A percentile compares a stretch with the other conserved stretches of the same genome.
These are phyloP conservation scores for Heliconius erato DNA, from an alignment of 2,888 invertebrate species.

Conservation along the genomic window DNA sequence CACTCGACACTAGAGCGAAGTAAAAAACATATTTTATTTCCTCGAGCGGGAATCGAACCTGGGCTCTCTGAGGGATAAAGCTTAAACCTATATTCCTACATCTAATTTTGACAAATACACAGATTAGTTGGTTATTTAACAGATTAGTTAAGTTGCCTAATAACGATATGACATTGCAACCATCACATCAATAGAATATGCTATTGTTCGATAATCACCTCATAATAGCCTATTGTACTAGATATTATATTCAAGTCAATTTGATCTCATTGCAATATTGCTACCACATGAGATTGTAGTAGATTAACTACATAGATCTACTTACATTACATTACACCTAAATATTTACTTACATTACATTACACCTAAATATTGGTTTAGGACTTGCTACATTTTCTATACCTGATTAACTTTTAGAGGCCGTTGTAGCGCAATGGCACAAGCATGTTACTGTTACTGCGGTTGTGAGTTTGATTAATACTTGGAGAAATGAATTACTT, in stretches of 20 bases:
- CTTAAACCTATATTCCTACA: no score
- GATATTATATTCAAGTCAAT: background rate
- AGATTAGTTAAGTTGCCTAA: background rate
- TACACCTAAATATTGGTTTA: background rate
- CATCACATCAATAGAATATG: background rate
- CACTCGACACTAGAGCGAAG: no score
- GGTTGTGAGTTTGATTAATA: background rate
- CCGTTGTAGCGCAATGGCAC: background rate
- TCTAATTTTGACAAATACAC: no score
- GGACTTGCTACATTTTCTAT: background rate
- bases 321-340: background rate
- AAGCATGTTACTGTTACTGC: background rate
- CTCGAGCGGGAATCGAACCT: no score
- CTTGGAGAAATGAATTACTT: background rate
- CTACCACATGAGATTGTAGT: background rate
- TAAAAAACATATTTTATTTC: no score
- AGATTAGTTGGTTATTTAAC: background rate
- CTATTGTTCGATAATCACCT: background rate
- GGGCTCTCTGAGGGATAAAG: no score
- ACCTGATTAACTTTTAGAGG: background rate
- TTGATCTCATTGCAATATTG: background rate
- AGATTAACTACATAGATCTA: background rate
- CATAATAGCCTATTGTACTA: background rate
- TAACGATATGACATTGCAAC: background rate
- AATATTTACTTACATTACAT: background rate